A percentile compares a stretch with the other conserved stretches of the same genome.
phyloP scores from a whole-genome alignment of 64 coral and sea anemone genomes.

The Montipora efflorescens region DNA sequence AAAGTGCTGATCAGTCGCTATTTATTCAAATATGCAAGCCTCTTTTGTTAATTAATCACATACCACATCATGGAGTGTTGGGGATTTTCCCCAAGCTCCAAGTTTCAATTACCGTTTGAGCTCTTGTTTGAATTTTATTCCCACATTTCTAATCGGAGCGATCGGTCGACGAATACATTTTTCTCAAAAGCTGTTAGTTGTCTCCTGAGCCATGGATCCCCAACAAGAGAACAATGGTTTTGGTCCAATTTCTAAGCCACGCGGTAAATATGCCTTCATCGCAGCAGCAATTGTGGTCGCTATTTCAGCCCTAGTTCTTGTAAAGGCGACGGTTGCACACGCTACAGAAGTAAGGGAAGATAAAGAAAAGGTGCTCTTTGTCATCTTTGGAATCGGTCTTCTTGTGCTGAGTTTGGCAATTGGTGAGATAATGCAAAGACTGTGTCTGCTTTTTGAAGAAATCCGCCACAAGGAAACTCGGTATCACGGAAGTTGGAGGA shows the following conservation, averaged over 20 bases:
- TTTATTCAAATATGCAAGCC: no score
- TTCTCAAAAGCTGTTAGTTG: background rate
- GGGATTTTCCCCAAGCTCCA: background rate
- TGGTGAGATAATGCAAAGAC: conserved; percentile 56
- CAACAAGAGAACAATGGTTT: conserved; percentile 71
- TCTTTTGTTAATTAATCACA: no score
- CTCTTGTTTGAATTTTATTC: no score
- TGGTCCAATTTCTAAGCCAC: conserved; percentile 51
- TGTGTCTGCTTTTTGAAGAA: conserved; percentile 80
- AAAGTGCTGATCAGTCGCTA: no score
- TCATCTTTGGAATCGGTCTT: conserved; percentile 26
- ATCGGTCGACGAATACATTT: background rate
- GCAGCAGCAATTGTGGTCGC: background rate
- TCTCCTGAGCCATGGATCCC: background rate
- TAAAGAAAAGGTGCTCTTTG: background rate
- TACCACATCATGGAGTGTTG: background rate
- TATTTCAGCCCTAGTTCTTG: background rate
- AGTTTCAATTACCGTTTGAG: no score
- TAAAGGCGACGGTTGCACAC: background rate
- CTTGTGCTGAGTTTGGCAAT: conserved; percentile 27
- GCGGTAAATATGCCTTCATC: background rate
- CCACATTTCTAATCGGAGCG: no score
- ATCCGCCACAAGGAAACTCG: conserved; percentile 56
- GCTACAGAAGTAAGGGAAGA: background rate
- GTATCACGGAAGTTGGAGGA: conserved; percentile 55